These are phyloP conservation scores for Sicus ferrugineus DNA, from an alignment of 2,888 invertebrate genomes.

Conservation along the genomic window DNA sequence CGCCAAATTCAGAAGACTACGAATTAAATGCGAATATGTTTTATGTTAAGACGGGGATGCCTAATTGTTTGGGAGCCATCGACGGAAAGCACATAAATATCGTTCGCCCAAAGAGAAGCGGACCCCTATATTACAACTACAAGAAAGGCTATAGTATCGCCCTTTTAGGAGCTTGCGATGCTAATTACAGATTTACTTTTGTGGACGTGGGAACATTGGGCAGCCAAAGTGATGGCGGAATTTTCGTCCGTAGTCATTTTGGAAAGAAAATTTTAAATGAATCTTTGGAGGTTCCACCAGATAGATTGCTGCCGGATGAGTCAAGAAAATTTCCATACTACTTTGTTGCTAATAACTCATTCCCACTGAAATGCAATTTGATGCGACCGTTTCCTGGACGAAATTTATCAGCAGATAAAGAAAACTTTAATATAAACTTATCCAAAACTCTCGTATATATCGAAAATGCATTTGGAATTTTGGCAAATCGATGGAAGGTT, in stretches of 20 bases:
- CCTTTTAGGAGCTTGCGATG: slow-evolving; percentile 30
- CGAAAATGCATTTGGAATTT: slow-evolving; percentile 33
- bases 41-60: slow-evolving; percentile 24
- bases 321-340: slow-evolving; percentile 17
- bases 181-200: slow-evolving; percentile 35
- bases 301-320: background rate
- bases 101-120: slow-evolving; percentile 31
- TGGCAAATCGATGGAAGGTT: slow-evolving; percentile 25
- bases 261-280: slow-evolving; percentile 1
- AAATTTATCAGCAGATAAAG: slow-evolving; percentile 14
- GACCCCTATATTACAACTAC: slow-evolving; percentile 36
- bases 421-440: slow-evolving; percentile 23
- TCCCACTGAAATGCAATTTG: slow-evolving; percentile 23
- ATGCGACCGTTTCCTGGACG: slow-evolving; percentile 36
- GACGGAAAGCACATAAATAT: slow-evolving; percentile 39
- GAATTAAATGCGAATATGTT: background rate
- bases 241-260: background rate
- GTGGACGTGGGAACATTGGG: slow-evolving; percentile 32
- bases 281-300: background rate
- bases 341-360: slow-evolving; percentile 32
- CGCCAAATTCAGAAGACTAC: background rate
- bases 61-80: slow-evolving; percentile 38
- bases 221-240: slow-evolving; percentile 32
- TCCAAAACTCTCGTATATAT: slow-evolving; percentile 29
- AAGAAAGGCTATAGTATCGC: slow-evolving; percentile 34